Percentiles rank a stretch among this genome's conserved stretches.
Conservation (phyloP, 2,113 vertebrate species). For the Burhinus oedicnemus region DNA sequence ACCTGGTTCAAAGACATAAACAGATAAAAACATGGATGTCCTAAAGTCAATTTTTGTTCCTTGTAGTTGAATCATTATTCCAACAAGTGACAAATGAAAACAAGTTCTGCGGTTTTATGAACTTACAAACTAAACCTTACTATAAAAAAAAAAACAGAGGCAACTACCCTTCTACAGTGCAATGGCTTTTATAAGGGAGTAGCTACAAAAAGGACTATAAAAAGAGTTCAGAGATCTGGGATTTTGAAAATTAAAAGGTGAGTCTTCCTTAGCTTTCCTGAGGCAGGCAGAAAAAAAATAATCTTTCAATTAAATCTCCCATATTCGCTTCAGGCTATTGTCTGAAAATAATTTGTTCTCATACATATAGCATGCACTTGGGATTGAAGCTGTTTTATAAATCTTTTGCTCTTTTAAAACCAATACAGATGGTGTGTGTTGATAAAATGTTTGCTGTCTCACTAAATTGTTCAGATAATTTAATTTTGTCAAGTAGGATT, state of each 20-base stretch:
- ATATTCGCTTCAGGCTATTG: background rate
- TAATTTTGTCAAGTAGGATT: constrained; percentile 10
- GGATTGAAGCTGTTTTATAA: background rate
- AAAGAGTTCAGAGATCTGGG: background rate
- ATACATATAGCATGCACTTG: background rate
- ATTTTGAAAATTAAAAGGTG: background rate
- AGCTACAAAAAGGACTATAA: background rate
- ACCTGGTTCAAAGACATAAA: background rate
- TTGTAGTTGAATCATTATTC: background rate
- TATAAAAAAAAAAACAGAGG: background rate
- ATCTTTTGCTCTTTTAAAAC: constrained; percentile 7
- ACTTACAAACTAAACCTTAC: background rate
- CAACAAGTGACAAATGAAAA: background rate
- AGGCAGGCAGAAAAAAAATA: background rate
- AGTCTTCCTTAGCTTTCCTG: background rate
- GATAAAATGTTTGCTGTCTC: constrained; percentile 43
- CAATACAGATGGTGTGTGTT: background rate
- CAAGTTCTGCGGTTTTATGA: background rate
- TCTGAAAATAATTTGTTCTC: constrained; percentile 37
- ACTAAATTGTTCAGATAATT: constrained; percentile 33
- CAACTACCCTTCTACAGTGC: background rate
- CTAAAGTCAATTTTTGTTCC: background rate
- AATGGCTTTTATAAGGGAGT: background rate
- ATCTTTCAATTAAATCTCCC: background rate
- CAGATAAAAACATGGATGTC: background rate